Percentiles rank a stretch among this genome's conserved stretches.
Evolutionary conservation across 2,888 invertebrate genomes (phyloP).

Genomic region (Chelonus formosanus): DNA sequence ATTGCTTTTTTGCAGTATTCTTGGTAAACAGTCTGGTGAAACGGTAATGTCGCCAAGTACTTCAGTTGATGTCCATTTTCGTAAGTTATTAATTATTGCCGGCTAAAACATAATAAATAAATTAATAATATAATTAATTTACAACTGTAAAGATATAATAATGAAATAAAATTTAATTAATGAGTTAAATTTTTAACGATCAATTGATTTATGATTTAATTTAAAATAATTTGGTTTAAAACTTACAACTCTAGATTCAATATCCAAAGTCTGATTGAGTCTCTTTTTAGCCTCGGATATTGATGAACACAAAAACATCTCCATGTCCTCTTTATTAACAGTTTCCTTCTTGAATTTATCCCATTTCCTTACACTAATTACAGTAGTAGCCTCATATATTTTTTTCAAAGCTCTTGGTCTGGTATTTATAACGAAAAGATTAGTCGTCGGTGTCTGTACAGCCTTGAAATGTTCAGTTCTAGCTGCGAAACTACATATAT

Average conservation of each 20-base stretch:
- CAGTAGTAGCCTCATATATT: constrained; percentile 82
- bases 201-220: too few species aligned
- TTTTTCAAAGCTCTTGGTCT: constrained; percentile 79
- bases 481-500: constrained; percentile 86
- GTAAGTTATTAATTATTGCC: constrained; percentile 79
- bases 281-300: constrained; percentile 78
- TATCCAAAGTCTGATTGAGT: constrained; percentile 79
- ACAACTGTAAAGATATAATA: neutral
- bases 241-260: constrained; percentile 89
- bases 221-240: too few species aligned
- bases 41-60: constrained; percentile 85
- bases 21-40: constrained; percentile 79
- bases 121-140: constrained; percentile 16
- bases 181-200: too few species aligned
- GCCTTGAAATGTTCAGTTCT: constrained; percentile 81
- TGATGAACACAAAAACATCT: constrained; percentile 82
- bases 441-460: constrained; percentile 74
- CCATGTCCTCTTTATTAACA: constrained; percentile 69
- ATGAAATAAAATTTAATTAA: neutral
- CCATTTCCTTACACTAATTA: constrained; percentile 73
- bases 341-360: constrained; percentile 75
- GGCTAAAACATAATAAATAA: constrained; percentile 70
- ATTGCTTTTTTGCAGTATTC: constrained; percentile 70
- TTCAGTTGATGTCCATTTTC: constrained; percentile 86
- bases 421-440: constrained; percentile 78